Base-by-base conservation (phyloP, 2,888 invertebrate species). In the Mystacides longicornis region DNA sequence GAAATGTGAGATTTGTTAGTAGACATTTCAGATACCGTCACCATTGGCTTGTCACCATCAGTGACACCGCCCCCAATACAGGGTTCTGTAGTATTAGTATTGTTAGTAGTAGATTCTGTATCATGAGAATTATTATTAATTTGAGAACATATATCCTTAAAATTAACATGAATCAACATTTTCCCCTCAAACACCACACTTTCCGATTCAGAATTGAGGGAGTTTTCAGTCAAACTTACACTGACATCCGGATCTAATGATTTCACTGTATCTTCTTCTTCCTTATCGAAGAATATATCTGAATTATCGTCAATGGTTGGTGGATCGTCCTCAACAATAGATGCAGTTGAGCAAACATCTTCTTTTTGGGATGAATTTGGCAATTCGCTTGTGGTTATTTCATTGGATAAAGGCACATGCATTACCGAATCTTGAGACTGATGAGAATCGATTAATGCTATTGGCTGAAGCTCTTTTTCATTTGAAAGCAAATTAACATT, bases 1-100 rank as follows among this genome's bases (percentile, higher is more conserved):
- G 52, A 37, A 45, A 52, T 49, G 48, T 45, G 37, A 53, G 60
- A 53, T 58, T 58, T 60, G 55, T 57, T 77, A 66, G 77, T 77
- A 65, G 73, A 75, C 66, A 77, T 77, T 68, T 77, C 76, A 72
- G 77, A 77, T 66, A 78, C 77, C 71, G 75, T 77, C 76, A 78
- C 76, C 77, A 74, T 74, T 67, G 77, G 72, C 74, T 75, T 76
- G 74, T 74, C 71, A 66, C 72, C 73, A n/a, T n/a, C n/a, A 51
- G 55, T 42, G 45, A 56, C 19, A 47, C 37, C 18, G 31, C 11
- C 52, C 48, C 52, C 48, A 46, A 21, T 46, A 9, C 68, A 66
- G 60, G 63, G 52, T 59, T 60, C 65, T 64, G 62, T 64, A 64
- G 68, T 65, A 64, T 70, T 73, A 73, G 67, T 66, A 66, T 69